Percentiles rank a stretch among this genome's conserved stretches.
phyloP scores from a whole-genome alignment of 2,113 vertebrate genomes.

The Amia ocellicauda region DNA sequence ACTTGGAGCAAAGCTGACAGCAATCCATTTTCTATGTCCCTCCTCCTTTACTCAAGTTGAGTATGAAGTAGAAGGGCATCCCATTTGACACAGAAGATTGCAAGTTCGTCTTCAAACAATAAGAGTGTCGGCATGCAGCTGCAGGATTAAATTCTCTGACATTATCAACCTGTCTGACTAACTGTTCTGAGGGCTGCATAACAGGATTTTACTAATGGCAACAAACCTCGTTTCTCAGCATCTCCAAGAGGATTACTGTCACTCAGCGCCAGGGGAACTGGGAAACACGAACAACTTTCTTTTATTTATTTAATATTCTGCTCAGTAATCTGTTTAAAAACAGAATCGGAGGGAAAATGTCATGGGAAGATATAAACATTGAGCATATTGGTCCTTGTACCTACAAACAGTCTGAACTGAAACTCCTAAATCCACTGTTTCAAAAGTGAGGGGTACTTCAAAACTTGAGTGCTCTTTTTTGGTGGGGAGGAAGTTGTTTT shows the following conservation, averaged over 20 bases:
- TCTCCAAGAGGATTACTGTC: conserved; percentile 63
- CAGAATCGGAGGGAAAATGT: conserved; percentile 59
- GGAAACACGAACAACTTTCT: conserved; percentile 53
- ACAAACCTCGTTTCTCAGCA: conserved; percentile 59
- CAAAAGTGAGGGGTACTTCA: neutral
- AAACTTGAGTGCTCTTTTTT: conserved; percentile 1
- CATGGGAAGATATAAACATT: conserved; percentile 69
- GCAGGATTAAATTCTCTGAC: conserved; percentile 46
- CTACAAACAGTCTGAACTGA: conserved; percentile 57
- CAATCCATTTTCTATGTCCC: conserved; percentile 14
- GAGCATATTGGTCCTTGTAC: conserved; percentile 51
- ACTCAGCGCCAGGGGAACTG: conserved; percentile 49
- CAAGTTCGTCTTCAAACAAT: conserved; percentile 34
- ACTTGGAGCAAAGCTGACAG: conserved; percentile 36
- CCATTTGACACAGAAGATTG: conserved; percentile 41
- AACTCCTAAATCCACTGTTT: conserved; percentile 25
- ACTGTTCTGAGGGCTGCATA: conserved; percentile 43
- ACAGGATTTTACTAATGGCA: conserved; percentile 58
- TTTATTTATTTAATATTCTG: conserved; percentile 68
- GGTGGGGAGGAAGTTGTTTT: conserved; percentile 23
- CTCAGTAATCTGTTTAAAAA: conserved; percentile 63
- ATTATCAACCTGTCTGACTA: conserved; percentile 52
- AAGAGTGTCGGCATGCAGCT: conserved; percentile 20
- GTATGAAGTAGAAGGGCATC: conserved; percentile 18
- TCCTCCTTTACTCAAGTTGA: conserved; percentile 24